Percentiles rank a stretch among this genome's conserved stretches.
Conservation (phyloP, 2,888 invertebrate genomes). For the Cyclophora punctaria region DNA sequence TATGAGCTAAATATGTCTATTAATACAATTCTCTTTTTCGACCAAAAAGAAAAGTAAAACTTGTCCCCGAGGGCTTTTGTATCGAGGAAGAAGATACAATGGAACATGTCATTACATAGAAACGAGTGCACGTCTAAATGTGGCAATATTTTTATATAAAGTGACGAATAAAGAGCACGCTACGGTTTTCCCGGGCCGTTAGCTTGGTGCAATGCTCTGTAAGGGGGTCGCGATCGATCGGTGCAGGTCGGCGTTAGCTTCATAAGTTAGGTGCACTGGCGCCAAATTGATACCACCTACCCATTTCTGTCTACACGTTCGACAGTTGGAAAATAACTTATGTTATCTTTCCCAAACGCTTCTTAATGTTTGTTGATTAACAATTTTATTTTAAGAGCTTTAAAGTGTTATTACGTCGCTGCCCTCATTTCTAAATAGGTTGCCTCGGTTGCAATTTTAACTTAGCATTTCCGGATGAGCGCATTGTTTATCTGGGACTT, state of each 20-base stretch:
- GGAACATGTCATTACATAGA: no score
- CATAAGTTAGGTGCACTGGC: constrained; percentile 42
- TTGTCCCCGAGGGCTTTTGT: no score
- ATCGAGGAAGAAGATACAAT: no score
- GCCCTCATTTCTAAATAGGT: constrained; percentile 19
- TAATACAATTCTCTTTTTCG: no score
- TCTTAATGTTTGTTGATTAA: background rate
- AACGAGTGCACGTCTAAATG: no score
- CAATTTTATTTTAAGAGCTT: constrained; percentile 3
- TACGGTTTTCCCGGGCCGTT: constrained; percentile 51
- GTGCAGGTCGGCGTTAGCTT: constrained; percentile 41
- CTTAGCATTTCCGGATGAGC: constrained; percentile 4
- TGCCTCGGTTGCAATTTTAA: constrained; percentile 16
- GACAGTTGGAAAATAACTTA: constrained; percentile 5
- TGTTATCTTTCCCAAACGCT: constrained; percentile 4
- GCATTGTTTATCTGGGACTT: constrained; percentile 6
- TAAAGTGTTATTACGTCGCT: constrained; percentile 13
- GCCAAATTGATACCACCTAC: constrained; percentile 44
- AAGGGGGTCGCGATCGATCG: constrained; percentile 71
- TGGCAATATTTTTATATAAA: constrained; percentile 8
- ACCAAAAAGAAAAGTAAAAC: no score
- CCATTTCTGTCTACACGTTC: constrained; percentile 37
- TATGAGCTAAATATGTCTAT: no score
- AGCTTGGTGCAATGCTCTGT: constrained; percentile 67
- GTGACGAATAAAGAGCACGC: constrained; percentile 18